Evolutionary conservation across 2,888 invertebrate species (phyloP), one percentile per base, ranked within the genome.

Genomic region (Sericinus montela): DNA sequence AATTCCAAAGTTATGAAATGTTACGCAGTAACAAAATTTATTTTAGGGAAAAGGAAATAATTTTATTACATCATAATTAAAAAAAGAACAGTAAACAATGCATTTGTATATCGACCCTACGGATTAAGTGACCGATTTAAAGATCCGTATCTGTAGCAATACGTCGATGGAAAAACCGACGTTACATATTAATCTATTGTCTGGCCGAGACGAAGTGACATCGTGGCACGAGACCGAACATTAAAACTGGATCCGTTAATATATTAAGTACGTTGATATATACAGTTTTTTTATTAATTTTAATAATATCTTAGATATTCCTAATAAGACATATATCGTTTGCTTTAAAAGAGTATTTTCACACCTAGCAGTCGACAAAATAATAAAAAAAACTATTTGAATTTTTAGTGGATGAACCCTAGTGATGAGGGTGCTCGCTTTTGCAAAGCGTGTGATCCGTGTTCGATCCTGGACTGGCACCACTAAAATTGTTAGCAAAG

Each of bases 91-190:
- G 5, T 19, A 19, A 19, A 19, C 19, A 19, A 19, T 19, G 19
- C 19, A 19, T 19, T 19, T 19, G 19, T 19, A 19, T 32, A 32
- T 4, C 32, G 11, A 13, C 32, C 14, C 44, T 49, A 45, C 39
- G 35, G 45, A 49, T 40, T 40, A 34, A 35, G 45, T 36, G 36
- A 45, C 35, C 43, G 28, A 25, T 19, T 4, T 30, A 37, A 15
- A 52, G 34, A 48, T 48, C 52, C 52, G 52, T 28, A 52, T 48
- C 36, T 34, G 42, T 39, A 55, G 37, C 45, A 45, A 45, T 47
- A 53, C 53, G 45, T 44, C 4, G 30, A 15, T 15, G 48, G 69
- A 58, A 72, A 75, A 72, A 63, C 72, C 74, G 55, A 49, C 44
- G 55, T 58, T 59, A 54, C 61, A 63, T 61, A 60, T 4, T 32